Evolutionary conservation across 1,140 invertebrate genomes (phyloP).

Genomic region (Cotesia glomerata): DNA sequence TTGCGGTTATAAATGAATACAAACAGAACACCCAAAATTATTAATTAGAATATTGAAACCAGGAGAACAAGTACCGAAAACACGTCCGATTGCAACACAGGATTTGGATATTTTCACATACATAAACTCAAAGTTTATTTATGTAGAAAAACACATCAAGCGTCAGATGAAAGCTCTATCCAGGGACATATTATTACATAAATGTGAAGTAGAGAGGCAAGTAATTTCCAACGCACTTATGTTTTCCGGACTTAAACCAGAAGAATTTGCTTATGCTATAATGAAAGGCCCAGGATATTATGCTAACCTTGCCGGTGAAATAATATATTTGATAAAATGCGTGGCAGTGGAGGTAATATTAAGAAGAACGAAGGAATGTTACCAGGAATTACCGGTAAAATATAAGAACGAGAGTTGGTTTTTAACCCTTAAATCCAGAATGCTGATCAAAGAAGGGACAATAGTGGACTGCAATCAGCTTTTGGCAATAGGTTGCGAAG

Average conservation of each 20-base stretch:
- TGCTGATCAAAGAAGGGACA: slow-evolving; percentile 6
- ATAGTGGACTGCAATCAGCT: slow-evolving; percentile 18
- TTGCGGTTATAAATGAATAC: slow-evolving; percentile 19
- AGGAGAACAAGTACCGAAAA: neutral
- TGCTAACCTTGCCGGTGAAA: slow-evolving; percentile 23
- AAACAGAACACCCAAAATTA: slow-evolving; percentile 10
- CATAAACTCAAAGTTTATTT: slow-evolving; percentile 37
- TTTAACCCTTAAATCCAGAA: slow-evolving; percentile 21
- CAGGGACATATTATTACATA: slow-evolving; percentile 21
- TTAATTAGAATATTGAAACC: slow-evolving; percentile 30
- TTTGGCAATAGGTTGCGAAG: slow-evolving; percentile 2
- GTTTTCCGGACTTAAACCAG: slow-evolving; percentile 9
- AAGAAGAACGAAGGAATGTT: neutral
- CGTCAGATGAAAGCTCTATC: slow-evolving; percentile 26
- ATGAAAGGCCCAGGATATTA: slow-evolving; percentile 37
- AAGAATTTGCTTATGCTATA: slow-evolving; percentile 32
- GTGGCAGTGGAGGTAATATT: neutral
- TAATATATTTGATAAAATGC: slow-evolving; percentile 33
- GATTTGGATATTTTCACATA: slow-evolving; percentile 37
- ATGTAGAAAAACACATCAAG: slow-evolving; percentile 31
- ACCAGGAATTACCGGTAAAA: slow-evolving; percentile 4
- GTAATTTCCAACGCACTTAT: slow-evolving; percentile 26
- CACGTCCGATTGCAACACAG: neutral
- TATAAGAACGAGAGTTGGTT: slow-evolving; percentile 5
- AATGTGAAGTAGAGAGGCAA: slow-evolving; percentile 31